Percentiles rank a stretch among this genome's conserved stretches.
These are phyloP conservation scores for Paradoxurus hermaphroditus DNA, from an alignment of 2,113 vertebrate genomes.

Conservation along the genomic window DNA sequence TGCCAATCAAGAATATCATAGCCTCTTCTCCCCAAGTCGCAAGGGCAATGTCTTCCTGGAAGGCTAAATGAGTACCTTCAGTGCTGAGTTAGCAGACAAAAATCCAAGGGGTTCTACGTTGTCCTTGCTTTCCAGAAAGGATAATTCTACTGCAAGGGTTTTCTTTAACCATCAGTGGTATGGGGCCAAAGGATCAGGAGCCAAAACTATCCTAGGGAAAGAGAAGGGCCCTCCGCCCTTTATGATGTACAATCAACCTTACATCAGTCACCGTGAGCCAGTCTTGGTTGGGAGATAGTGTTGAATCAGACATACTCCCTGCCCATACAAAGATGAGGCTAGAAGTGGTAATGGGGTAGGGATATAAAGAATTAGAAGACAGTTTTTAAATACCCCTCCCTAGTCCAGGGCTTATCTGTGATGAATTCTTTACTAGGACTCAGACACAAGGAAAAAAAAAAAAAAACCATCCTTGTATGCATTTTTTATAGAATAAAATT, in stretches of 20 bases:
- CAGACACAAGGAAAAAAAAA: neutral
- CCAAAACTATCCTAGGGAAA: neutral
- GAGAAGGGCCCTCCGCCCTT: neutral
- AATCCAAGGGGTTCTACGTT: neutral
- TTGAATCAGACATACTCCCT: neutral
- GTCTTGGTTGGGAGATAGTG: neutral
- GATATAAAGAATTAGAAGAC: neutral
- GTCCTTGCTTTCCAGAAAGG: neutral
- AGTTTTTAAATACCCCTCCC: neutral
- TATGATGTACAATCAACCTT: neutral
- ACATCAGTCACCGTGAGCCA: neutral
- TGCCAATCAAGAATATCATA: neutral
- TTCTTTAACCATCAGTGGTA: neutral
- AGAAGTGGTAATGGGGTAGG: neutral
- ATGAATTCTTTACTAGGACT: neutral
- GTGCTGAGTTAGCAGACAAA: neutral
- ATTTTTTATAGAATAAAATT: neutral
- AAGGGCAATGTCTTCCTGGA: neutral
- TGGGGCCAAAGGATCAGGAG: neutral
- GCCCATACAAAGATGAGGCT: neutral
- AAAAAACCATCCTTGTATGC: neutral
- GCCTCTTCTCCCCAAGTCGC: neutral
- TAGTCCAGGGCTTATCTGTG: neutral
- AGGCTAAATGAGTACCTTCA: neutral
- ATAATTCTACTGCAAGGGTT: neutral